phyloP scores from a whole-genome alignment of 2,888 invertebrate genomes.

The Entomobrya proxima region DNA sequence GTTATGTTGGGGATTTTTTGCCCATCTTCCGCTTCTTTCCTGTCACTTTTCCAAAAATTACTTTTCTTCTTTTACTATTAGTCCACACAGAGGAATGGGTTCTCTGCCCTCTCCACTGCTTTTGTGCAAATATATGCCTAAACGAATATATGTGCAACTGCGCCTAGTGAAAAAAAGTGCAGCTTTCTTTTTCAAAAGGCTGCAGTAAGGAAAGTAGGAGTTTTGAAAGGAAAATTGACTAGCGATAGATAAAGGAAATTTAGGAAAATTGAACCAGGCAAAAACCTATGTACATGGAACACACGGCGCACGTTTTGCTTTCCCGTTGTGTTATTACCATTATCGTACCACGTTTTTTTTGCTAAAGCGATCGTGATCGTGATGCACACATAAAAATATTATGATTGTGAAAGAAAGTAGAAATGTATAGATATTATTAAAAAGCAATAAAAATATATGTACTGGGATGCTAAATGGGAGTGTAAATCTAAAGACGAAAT shows the following conservation, averaged over 20 bases:
- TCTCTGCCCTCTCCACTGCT: constrained; percentile 55
- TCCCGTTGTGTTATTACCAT: too few species aligned
- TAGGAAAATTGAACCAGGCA: too few species aligned
- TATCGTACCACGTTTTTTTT: too few species aligned
- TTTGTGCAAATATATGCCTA: neutral
- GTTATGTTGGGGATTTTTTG: constrained; percentile 28
- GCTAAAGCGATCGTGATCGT: too few species aligned
- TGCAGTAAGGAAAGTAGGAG: too few species aligned
- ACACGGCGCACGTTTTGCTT: too few species aligned
- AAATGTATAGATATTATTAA: constrained; percentile 15
- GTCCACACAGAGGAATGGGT: constrained; percentile 39
- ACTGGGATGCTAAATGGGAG: neutral
- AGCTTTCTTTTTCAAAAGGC: too few species aligned
- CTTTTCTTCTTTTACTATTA: constrained; percentile 27
- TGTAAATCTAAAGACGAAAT: constrained; percentile 4
- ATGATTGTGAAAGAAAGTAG: neutral
- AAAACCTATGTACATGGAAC: too few species aligned
- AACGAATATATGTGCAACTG: neutral
- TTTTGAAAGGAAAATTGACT: too few species aligned
- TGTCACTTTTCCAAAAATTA: constrained; percentile 64
- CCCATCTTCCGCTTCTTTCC: constrained; percentile 53
- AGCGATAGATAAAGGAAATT: too few species aligned
- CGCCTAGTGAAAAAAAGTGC: neutral
- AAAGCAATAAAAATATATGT: constrained; percentile 8
- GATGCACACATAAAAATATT: neutral